Base-by-base conservation (phyloP, 2,797 vertebrate genomes). In the Thaleichthys pacificus region DNA sequence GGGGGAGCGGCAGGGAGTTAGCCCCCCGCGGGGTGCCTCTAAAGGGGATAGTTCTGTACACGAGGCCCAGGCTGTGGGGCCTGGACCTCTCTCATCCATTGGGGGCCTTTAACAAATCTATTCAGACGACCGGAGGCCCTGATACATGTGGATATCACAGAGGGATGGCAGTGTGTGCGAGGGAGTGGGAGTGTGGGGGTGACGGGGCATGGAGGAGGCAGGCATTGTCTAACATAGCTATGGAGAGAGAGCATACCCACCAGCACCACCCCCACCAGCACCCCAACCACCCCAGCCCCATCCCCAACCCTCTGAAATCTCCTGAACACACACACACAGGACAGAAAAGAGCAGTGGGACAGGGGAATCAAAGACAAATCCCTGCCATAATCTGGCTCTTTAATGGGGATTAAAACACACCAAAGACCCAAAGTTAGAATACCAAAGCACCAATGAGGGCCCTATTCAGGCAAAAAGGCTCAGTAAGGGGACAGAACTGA, bases 51-150 rank as follows among this genome's bases (percentile, higher is more conserved):
- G 93, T 91, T 91, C 87, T 72, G 79, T 92, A 92, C 95, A 92
- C 89, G 93, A 95, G 93, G 93, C 91, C 93, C 91, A 83, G 60
- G 87, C 93, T 93, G 88, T 81, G 78, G 88, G 92, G 89, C 92
- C 92, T 84, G 83, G 90, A 90, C 91, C 92, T 92, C 93, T 94
- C 93, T 93, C 92, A 95, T 94, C 95, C 93, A 91, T 90, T 91
- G 89, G 89, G 92, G 93, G 93, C 90, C 87, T 94, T 96, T 95
- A 95, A 96, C 95, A 95, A 96, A 95, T 95, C 95, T 93, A 95
- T 97, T 96, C 95, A 96, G 90, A 87, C 77, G n/a, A 91, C 86
- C 77, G 67, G 82, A 87, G 90, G 82, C 70, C 88, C 89, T 91
- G 88, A 90, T 91, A 93, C 89, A 92, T 86, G 91, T 89, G 90